Percentiles rank a stretch among this genome's conserved stretches.
Evolutionary conservation across 2,113 vertebrate species (phyloP).

Genomic region (Saimiri boliviensis): DNA sequence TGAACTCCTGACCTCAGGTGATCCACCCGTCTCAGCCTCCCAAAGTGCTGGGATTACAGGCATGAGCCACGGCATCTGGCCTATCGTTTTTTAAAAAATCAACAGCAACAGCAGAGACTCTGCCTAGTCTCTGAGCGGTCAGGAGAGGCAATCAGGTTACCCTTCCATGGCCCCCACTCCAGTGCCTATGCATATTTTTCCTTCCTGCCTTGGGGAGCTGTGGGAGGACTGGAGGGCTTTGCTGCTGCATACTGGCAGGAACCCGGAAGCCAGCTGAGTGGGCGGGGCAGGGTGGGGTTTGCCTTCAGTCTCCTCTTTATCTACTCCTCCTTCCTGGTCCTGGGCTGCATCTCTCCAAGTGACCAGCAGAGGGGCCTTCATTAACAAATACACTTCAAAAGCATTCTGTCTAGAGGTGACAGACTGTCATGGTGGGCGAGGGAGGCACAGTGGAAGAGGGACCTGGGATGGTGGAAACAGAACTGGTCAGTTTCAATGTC

Average conservation of each 20-base stretch:
- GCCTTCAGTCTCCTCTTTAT: background rate
- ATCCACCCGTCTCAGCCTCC: background rate
- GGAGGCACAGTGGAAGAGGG: background rate
- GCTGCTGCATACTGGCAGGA: background rate
- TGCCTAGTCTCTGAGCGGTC: background rate
- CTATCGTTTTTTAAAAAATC: background rate
- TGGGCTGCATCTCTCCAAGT: conserved; percentile 7
- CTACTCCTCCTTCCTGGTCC: background rate
- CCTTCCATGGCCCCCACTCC: background rate
- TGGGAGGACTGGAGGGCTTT: background rate
- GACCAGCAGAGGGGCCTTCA: conserved; percentile 52
- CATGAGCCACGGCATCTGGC: background rate
- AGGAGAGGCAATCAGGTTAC: background rate
- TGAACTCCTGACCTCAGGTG: background rate
- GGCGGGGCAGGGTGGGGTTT: background rate
- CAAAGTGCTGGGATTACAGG: background rate
- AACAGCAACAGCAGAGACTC: background rate
- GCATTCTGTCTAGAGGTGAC: background rate
- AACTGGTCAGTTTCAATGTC: background rate
- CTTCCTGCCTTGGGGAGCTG: background rate
- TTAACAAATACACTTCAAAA: background rate
- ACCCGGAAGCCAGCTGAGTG: background rate
- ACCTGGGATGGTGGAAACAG: background rate
- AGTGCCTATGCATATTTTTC: background rate
- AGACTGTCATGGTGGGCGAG: background rate